Conservation (phyloP, 2,113 vertebrate genomes). For the Silurus glanis region DNA sequence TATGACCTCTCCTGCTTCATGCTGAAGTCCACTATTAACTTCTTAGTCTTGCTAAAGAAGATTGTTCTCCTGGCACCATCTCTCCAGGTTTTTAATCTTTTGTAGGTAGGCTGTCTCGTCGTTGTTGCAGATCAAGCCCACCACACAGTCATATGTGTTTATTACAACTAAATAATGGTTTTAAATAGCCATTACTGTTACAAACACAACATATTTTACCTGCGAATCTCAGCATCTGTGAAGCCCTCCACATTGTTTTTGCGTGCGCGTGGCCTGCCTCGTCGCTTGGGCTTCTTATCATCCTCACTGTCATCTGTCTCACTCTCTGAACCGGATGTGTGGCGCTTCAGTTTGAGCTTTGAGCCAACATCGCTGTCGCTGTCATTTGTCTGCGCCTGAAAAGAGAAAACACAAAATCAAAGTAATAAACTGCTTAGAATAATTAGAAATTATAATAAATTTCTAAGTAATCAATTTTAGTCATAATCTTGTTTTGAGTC, state of each 20-base stretch:
- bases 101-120: too few species aligned
- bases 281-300: conserved; percentile 90
- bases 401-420: not conserved
- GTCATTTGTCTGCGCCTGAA: conserved; percentile 89
- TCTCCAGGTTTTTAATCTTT: too few species aligned
- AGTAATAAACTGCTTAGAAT: not conserved
- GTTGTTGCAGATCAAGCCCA: too few species aligned
- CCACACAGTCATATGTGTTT: too few species aligned
- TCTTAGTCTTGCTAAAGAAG: too few species aligned
- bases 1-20: too few species aligned
- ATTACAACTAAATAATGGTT: not conserved
- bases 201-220: conserved; percentile 65
- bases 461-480: not conserved
- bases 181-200: not conserved
- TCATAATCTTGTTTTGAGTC: not conserved
- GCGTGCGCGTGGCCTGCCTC: conserved; percentile 88
- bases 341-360: conserved; percentile 91
- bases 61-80: too few species aligned
- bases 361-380: conserved; percentile 94
- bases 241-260: conserved; percentile 97
- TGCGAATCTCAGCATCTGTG: conserved; percentile 92
- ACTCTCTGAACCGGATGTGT: conserved; percentile 90
- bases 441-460: not conserved
- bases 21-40: too few species aligned
- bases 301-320: conserved; percentile 94